Percentiles rank a stretch among this genome's conserved stretches.
phyloP scores from a whole-genome alignment of 2,113 vertebrate species.

The Probosciger aterrimus region DNA sequence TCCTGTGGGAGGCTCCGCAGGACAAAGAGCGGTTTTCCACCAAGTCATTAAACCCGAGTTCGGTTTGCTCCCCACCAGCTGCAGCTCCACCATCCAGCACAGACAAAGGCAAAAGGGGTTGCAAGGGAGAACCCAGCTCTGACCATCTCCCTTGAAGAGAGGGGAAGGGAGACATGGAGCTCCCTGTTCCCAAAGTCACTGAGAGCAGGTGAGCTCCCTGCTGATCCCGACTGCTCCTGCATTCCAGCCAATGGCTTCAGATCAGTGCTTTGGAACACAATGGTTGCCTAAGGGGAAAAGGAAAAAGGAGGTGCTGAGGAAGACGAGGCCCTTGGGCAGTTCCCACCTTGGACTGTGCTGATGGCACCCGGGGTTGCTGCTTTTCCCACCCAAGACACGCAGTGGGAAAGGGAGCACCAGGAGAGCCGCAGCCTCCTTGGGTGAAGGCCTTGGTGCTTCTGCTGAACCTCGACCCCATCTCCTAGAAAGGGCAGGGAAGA shows the following conservation, averaged over 20 bases:
- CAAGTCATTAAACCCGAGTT: background rate
- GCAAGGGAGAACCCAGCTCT: background rate
- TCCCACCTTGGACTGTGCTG: rapidly evolving
- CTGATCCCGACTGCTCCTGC: background rate
- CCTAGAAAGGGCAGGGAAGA: rapidly evolving
- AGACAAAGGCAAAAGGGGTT: background rate
- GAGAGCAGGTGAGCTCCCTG: rapidly evolving
- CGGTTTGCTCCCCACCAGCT: background rate
- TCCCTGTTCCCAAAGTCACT: background rate
- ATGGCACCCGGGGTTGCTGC: rapidly evolving
- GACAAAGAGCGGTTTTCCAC: background rate
- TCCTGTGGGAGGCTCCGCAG: background rate
- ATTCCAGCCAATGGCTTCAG: rapidly evolving
- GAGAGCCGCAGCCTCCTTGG: background rate
- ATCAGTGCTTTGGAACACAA: rapidly evolving
- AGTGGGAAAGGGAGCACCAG: background rate
- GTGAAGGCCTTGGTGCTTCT: background rate
- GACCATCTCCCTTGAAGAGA: background rate
- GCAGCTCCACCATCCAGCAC: background rate
- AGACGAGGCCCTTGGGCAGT: background rate
- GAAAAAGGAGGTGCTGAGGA: rapidly evolving
- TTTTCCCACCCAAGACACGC: background rate
- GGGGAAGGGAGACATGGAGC: rapidly evolving
- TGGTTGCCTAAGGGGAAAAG: background rate
- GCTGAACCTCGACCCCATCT: background rate